These are phyloP conservation scores for Ochotona curzoniae DNA, from an alignment of 2,113 vertebrate species.

Conservation along the genomic window DNA sequence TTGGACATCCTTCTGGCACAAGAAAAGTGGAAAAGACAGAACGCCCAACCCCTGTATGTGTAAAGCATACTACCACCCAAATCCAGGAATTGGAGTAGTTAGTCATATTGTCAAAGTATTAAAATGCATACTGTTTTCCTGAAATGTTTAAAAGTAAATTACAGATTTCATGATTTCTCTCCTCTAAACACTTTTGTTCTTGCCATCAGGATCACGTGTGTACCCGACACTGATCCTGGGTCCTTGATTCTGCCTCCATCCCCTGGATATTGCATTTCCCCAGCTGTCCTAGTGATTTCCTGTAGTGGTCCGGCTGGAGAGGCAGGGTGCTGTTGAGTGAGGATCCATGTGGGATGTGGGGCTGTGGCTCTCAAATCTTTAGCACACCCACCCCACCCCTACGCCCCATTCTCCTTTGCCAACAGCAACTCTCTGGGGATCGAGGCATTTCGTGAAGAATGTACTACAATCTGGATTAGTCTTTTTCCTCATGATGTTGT, in stretches of 20 bases:
- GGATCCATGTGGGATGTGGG: not conserved
- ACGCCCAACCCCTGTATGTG: not conserved
- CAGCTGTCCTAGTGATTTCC: not conserved
- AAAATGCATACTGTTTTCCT: not conserved
- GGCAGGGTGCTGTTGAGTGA: not conserved
- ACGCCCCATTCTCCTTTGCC: not conserved
- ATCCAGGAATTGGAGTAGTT: not conserved
- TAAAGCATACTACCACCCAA: not conserved
- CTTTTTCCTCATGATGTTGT: not conserved
- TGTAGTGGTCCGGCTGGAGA: not conserved
- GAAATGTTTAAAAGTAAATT: slow-evolving; percentile 35
- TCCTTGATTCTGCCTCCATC: too few species aligned
- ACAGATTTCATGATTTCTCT: not conserved
- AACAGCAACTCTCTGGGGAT: not conserved
- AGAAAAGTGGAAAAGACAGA: not conserved
- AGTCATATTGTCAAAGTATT: not conserved
- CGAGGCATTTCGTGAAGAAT: not conserved
- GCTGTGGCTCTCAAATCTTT: not conserved
- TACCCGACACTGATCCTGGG: too few species aligned
- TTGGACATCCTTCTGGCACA: not conserved
- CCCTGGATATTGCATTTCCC: not conserved
- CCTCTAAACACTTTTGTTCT: not conserved
- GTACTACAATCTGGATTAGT: not conserved
- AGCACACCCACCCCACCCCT: not conserved
- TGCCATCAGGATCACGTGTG: too few species aligned